phyloP scores from a whole-genome alignment of 2,888 invertebrate species.

The Trissoscelio sp. region DNA sequence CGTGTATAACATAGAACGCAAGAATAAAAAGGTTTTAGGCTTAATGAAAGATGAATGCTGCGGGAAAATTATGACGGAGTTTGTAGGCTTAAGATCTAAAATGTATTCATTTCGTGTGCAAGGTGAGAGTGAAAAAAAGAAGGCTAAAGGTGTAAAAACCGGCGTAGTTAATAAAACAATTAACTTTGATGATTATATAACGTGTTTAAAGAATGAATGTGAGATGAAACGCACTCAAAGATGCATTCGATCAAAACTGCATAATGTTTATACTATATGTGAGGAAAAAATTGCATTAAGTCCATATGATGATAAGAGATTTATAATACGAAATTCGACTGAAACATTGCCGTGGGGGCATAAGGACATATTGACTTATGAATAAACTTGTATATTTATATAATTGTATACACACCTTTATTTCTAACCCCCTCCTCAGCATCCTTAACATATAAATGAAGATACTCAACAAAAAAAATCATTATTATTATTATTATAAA shows the following conservation, averaged over 20 bases:
- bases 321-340: slow-evolving; percentile 3
- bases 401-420: too few species aligned
- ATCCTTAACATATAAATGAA: too few species aligned
- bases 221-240: slow-evolving; percentile 4
- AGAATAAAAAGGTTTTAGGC: slow-evolving; percentile 19
- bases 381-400: too few species aligned
- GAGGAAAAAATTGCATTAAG: slow-evolving; percentile 22
- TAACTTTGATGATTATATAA: background rate
- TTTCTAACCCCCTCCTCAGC: too few species aligned
- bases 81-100: too few species aligned
- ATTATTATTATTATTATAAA: too few species aligned
- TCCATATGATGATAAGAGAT: slow-evolving; percentile 9
- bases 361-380: slow-evolving; percentile 23
- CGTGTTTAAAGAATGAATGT: background rate
- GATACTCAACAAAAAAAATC: too few species aligned
- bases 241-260: slow-evolving; percentile 1
- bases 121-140: background rate
- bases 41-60: slow-evolving; percentile 37
- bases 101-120: too few species aligned
- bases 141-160: slow-evolving; percentile 8
- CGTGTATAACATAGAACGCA: background rate
- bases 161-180: background rate
- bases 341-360: slow-evolving; percentile 24
- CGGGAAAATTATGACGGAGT: too few species aligned
- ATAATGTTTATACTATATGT: too few species aligned